Conservation (phyloP, 2,888 invertebrate genomes). For the Drosophila kanekoi region DNA sequence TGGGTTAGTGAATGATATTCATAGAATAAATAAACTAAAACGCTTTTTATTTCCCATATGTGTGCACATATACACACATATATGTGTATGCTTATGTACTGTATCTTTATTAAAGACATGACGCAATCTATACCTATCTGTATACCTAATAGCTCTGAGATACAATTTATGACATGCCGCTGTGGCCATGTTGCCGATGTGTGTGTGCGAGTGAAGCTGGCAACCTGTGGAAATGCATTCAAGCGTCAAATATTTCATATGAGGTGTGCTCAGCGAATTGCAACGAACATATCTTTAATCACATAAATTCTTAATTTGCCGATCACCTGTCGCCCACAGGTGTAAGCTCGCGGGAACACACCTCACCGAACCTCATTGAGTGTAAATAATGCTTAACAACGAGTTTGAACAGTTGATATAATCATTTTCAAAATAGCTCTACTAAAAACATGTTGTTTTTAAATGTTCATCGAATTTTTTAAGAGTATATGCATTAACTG, state of each 20-base stretch:
- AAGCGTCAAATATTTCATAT: constrained; percentile 60
- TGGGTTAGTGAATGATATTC: constrained; percentile 55
- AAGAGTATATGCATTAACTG: too few species aligned
- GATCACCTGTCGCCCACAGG: constrained; percentile 60
- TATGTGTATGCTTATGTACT: constrained; percentile 14
- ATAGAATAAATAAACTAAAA: constrained; percentile 62
- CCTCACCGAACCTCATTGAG: constrained; percentile 46
- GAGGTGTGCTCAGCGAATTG: constrained; percentile 18
- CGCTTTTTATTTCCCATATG: constrained; percentile 41
- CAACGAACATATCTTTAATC: constrained; percentile 35
- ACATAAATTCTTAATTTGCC: constrained; percentile 36
- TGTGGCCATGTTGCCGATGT: constrained; percentile 26
- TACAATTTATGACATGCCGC: constrained; percentile 40
- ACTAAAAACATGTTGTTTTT: not conserved
- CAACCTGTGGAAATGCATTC: constrained; percentile 54
- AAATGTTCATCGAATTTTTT: too few species aligned
- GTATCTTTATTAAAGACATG: constrained; percentile 29
- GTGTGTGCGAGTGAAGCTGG: constrained; percentile 9
- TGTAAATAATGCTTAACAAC: constrained; percentile 16
- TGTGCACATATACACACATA: not conserved
- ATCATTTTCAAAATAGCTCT: constrained; percentile 15
- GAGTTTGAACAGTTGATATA: constrained; percentile 41
- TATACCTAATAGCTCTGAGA: constrained; percentile 49
- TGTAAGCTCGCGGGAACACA: constrained; percentile 52
- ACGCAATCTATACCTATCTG: constrained; percentile 38